A percentile compares a stretch with the other conserved stretches of the same genome.
Conservation (phyloP, 1,140 invertebrate genomes). For the Drosophila nebulosa region DNA sequence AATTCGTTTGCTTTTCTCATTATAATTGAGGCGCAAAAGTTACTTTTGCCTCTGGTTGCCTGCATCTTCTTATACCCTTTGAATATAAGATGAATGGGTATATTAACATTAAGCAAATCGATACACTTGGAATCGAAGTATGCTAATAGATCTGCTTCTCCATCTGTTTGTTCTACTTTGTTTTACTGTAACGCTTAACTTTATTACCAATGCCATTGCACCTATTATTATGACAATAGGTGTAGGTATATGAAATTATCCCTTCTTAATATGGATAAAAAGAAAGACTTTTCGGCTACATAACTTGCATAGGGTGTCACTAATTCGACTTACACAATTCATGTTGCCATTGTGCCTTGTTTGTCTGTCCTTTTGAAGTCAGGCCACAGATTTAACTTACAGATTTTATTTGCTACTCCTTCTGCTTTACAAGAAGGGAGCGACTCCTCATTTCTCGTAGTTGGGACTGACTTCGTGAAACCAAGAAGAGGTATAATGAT, state of each 20-base stretch:
- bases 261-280: too few species aligned
- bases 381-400: constrained; percentile 52
- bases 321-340: not conserved
- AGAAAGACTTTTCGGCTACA: too few species aligned
- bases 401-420: constrained; percentile 38
- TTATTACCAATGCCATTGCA: too few species aligned
- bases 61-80: constrained; percentile 12
- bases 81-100: not conserved
- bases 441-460: not conserved
- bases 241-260: too few species aligned
- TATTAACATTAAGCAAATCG: not conserved
- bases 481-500: not conserved
- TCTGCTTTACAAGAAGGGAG: not conserved
- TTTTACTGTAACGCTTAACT: too few species aligned
- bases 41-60: constrained; percentile 18
- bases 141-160: too few species aligned
- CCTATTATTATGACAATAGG: too few species aligned
- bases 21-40: constrained; percentile 70
- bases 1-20: constrained; percentile 80
- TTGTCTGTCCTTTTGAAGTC: constrained; percentile 20
- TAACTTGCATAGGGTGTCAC: not conserved
- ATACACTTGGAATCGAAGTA: too few species aligned
- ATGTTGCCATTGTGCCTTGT: constrained; percentile 8
- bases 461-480: not conserved
- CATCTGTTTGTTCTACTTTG: too few species aligned